Evolutionary conservation across 2,888 invertebrate genomes (phyloP).

Genomic region (Eilema depressum): DNA sequence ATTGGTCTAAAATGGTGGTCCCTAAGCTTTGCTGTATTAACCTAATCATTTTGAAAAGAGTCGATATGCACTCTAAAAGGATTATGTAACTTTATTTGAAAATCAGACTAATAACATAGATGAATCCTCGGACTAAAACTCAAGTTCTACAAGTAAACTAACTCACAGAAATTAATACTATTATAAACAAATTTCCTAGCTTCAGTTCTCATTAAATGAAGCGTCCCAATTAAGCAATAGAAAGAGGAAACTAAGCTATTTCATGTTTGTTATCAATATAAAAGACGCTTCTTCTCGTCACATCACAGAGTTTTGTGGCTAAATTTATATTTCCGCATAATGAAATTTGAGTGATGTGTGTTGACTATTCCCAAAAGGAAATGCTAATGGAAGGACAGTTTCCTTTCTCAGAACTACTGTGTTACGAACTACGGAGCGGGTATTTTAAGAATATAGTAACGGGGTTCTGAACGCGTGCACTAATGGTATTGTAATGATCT

Average conservation of each 20-base stretch:
- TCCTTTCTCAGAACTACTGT: constrained; percentile 62
- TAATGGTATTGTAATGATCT: constrained; percentile 27
- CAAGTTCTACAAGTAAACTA: not conserved
- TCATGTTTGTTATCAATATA: constrained; percentile 41
- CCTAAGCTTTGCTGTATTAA: too few relatives aligned
- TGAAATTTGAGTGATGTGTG: constrained; percentile 64
- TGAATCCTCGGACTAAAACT: too few relatives aligned
- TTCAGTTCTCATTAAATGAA: not conserved
- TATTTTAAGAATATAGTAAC: constrained; percentile 54
- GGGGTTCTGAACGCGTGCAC: constrained; percentile 11
- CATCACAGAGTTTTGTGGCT: constrained; percentile 48
- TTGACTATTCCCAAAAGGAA: constrained; percentile 64
- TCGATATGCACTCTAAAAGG: too few relatives aligned
- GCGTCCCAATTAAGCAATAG: constrained; percentile 12
- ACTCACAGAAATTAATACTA: not conserved
- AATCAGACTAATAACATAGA: too few relatives aligned
- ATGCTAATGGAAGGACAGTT: constrained; percentile 68
- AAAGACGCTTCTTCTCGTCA: constrained; percentile 37
- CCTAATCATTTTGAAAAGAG: not conserved
- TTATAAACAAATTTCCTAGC: not conserved
- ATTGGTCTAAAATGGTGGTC: too few relatives aligned
- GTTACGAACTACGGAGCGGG: constrained; percentile 39
- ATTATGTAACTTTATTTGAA: too few relatives aligned
- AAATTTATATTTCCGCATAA: constrained; percentile 65
- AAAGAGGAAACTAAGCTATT: not conserved